These are phyloP conservation scores for Macheiramphus alcinus DNA, from an alignment of 2,113 vertebrate genomes.

Conservation along the genomic window DNA sequence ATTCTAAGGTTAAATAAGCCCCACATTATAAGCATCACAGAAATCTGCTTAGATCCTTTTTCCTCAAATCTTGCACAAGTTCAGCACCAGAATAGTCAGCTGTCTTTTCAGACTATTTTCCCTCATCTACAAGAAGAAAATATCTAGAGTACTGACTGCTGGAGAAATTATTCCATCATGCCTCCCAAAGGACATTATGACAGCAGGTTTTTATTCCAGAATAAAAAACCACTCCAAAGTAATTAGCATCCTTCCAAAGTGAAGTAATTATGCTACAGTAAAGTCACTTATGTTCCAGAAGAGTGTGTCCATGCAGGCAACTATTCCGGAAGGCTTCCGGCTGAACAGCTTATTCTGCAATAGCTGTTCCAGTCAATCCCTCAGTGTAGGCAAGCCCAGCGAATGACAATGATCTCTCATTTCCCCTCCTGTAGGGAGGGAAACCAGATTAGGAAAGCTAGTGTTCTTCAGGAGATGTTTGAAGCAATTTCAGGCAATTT, in stretches of 20 bases:
- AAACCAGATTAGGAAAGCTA: not conserved
- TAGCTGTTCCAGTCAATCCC: not conserved
- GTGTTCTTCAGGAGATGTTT: not conserved
- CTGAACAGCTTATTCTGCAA: not conserved
- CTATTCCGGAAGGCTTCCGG: not conserved
- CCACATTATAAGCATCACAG: not conserved
- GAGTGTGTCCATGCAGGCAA: not conserved
- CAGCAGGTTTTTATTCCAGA: not conserved
- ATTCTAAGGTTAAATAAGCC: not conserved
- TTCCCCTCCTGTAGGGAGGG: not conserved
- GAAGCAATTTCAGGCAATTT: not conserved
- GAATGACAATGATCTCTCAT: not conserved
- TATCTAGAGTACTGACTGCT: not conserved
- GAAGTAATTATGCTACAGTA: not conserved
- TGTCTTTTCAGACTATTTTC: not conserved
- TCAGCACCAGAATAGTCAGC: not conserved
- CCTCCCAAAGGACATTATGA: not conserved
- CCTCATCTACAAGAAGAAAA: not conserved
- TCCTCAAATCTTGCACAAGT: not conserved
- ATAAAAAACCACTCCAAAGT: slow-evolving; percentile 10
- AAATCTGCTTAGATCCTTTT: not conserved
- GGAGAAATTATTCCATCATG: not conserved
- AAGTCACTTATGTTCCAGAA: not conserved
- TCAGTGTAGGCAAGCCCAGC: not conserved
- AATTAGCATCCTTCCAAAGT: slow-evolving; percentile 28